Evolutionary conservation across 2,888 invertebrate genomes (phyloP), one percentile per base, ranked within the genome.

Genomic region (Drosophila imparisetae): DNA sequence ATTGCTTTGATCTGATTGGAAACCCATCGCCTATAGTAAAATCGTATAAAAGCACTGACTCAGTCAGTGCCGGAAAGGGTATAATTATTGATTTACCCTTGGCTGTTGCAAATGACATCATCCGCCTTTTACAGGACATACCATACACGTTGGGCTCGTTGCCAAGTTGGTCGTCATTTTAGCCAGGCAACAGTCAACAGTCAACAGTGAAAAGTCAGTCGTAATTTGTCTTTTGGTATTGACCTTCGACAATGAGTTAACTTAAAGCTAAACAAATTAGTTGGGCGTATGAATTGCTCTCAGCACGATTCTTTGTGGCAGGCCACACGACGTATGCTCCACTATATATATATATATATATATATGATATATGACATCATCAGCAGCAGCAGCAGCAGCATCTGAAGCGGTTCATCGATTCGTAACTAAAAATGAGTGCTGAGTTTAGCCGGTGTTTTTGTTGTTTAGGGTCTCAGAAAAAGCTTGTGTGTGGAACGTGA

Each of bases 401-500:
- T 34, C 75, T 59, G 36, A 54, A 59, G 63, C 52, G 57, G 55
- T 52, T 71, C 81, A 87, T 73, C 81, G 82, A 76, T 81, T 86
- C 83, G 57, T 48, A 66, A 55, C 69, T 40, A 34, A 34, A 64
- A 64, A 64, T 62, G 60, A 71, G 21, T 52, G 55, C 21, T 29
- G 40, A 62, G 61, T 60, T 50, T 62, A 52, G 76, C 68, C 76
- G 76, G 80, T 66, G 38, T 68, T 78, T 77, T 53, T 59, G 42
- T 54, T 36, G 34, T 54, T 54, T 58, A 66, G 52, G 68, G 76
- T 66, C 69, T 62, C 67, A 69, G 68, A 84, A 81, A 53, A 64
- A 66, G 48, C 38, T 83, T 85, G 88, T 32, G 85, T 85, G 83
- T 83, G 83, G 89, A 84, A 81, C 84, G 72, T 72, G 68, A 88